These are phyloP conservation scores for Nomada goodeniana DNA, from an alignment of 2,888 invertebrate genomes.

Conservation along the genomic window DNA sequence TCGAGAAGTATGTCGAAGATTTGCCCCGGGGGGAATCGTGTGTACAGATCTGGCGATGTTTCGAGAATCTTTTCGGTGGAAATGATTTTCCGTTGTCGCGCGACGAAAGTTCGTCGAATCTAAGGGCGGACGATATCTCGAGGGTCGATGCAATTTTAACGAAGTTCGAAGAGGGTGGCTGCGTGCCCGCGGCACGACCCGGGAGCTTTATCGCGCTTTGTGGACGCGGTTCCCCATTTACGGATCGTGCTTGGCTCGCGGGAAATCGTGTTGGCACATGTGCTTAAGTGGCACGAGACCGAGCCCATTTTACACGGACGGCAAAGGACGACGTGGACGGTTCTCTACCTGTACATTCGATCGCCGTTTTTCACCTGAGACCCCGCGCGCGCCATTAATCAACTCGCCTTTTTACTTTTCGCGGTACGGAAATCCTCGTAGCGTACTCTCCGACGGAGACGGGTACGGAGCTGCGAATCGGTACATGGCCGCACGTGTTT, in stretches of 20 bases:
- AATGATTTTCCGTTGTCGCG: too few relatives aligned
- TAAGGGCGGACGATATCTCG: background rate
- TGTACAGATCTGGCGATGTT: background rate
- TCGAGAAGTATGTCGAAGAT: conserved; percentile 46
- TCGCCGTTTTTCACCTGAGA: conserved; percentile 50
- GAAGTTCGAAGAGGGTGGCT: background rate
- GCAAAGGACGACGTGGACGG: conserved; percentile 37
- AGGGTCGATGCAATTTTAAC: conserved; percentile 39
- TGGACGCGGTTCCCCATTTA: conserved; percentile 56
- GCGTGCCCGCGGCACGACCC: conserved; percentile 57
- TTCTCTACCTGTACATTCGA: conserved; percentile 44
- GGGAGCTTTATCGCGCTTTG: conserved; percentile 57
- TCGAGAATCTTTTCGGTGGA: background rate
- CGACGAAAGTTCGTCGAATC: background rate
- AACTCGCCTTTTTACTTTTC: conserved; percentile 54
- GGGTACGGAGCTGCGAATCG: conserved; percentile 25
- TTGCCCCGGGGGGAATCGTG: conserved; percentile 9
- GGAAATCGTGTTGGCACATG: conserved; percentile 58
- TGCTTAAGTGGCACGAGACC: conserved; percentile 57
- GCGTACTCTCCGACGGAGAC: conserved; percentile 21
- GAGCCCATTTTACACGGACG: conserved; percentile 24
- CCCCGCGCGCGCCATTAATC: conserved; percentile 33
- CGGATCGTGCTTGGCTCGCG: conserved; percentile 52
- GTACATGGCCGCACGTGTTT: background rate
- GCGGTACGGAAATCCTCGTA: conserved; percentile 41